These are phyloP conservation scores for Noctilio leporinus DNA, from an alignment of 2,113 vertebrate species.

Conservation along the genomic window DNA sequence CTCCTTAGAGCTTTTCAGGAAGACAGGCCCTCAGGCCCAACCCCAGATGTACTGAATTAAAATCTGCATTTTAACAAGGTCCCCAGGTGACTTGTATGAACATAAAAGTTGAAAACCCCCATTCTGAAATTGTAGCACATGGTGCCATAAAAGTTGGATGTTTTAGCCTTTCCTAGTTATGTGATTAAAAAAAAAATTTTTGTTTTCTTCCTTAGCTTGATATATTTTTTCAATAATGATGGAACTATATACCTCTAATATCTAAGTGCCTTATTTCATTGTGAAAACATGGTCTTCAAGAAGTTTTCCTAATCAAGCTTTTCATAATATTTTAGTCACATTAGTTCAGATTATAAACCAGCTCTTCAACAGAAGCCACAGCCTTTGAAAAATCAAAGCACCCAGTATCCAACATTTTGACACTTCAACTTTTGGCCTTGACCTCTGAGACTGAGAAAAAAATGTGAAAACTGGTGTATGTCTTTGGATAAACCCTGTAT, in stretches of 20 bases:
- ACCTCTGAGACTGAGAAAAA: not conserved
- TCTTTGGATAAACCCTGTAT: not conserved
- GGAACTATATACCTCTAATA: not conserved
- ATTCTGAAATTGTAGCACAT: not conserved
- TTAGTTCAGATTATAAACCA: not conserved
- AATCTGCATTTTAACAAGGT: not conserved
- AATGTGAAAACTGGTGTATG: not conserved
- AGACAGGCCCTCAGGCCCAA: not conserved
- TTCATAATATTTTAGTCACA: not conserved
- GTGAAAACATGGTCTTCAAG: not conserved
- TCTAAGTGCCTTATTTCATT: not conserved
- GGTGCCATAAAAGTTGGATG: not conserved
- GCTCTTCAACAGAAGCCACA: not conserved
- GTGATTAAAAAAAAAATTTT: too few relatives aligned
- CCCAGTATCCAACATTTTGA: not conserved
- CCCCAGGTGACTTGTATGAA: not conserved
- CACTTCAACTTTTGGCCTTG: not conserved
- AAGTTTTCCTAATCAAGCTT: not conserved
- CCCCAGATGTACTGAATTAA: not conserved
- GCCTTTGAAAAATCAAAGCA: not conserved
- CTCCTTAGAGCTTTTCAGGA: not conserved
- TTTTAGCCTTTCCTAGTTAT: not conserved
- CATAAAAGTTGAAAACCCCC: not conserved
- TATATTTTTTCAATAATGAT: not conserved
- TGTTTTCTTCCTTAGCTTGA: not conserved